Evolutionary conservation across 2,888 invertebrate genomes (phyloP), one percentile per base, ranked within the genome.

Genomic region (Linyphia triangularis): DNA sequence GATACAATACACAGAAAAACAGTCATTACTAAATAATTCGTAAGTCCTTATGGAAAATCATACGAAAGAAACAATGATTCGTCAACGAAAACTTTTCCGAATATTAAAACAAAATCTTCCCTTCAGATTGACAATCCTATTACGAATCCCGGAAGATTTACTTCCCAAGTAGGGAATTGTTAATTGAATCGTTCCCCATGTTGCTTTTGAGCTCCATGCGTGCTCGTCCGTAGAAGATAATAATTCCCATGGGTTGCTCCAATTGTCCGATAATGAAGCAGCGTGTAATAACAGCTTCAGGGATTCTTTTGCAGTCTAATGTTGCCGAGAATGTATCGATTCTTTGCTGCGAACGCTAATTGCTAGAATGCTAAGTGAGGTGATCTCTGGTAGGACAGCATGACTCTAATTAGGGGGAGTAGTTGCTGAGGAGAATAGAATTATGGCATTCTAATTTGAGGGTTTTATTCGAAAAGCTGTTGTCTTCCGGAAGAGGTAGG

Each of bases 191-290:
- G 63, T 77, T 33, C 59, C 22, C 37, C 63, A 10, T 33, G 33
- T 33, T 33, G 59, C 33, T 75, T 33, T 75, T 59, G 70, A 40
- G n/a, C n/a, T n/a, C n/a, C n/a, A n/a, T n/a, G 24, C 22, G 16
- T 22, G 40, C 22, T 13, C 16, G 30, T 6, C 3, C n/a, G 63
- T 16, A 72, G 7, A 67, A 16, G 22, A 30, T 28, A 63, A 33
- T 22, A 63, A 77, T 16, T 77, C 77, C 22, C 77, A 5, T 4
- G 28, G 63, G 77, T 40, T 19, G 30, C 63, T 19, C 43, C 77
- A 43, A 63, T 77, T 77, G 77, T 77, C 77, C 28, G 28, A 77
- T 77, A 77, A 77, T 61, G 77, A 77, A 61, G 63, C 37, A 77
- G 9, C 24, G 19, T n/a, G 63, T 77, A 77, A 43, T 77, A 77